These are phyloP conservation scores for Ennomos fuscantarius DNA, from an alignment of 2,888 invertebrate genomes.

Conservation along the genomic window DNA sequence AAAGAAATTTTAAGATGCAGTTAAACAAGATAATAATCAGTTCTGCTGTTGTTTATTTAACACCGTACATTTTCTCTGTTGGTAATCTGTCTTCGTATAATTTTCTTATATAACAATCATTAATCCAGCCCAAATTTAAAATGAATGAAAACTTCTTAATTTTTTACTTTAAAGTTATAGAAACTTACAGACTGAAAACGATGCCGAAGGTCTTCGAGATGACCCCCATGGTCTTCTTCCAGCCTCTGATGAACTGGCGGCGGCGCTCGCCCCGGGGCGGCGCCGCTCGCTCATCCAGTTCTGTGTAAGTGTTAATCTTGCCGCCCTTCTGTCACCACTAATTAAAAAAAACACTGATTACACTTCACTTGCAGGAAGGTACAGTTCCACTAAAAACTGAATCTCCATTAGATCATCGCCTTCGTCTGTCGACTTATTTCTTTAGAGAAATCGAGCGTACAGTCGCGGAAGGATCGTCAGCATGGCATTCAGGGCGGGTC, in stretches of 20 bases:
- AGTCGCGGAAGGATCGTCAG: conserved; percentile 56
- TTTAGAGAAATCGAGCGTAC: conserved; percentile 62
- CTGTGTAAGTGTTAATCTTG: conserved; percentile 81
- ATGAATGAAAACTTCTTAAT: no score
- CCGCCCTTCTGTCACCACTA: conserved; percentile 52
- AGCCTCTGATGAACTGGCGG: conserved; percentile 81
- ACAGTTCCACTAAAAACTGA: conserved; percentile 10
- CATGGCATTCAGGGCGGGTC: conserved; percentile 46
- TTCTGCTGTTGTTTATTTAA: no score
- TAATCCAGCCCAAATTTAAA: no score
- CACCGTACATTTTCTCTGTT: no score
- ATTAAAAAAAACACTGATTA: conserved; percentile 62
- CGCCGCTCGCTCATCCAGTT: conserved; percentile 73
- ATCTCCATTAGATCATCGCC: conserved; percentile 27
- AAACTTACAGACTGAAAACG: conserved; percentile 92
- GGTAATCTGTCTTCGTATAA: no score
- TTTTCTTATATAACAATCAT: no score
- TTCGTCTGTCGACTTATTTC: conserved; percentile 53
- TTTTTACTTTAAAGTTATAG: conserved; percentile 8
- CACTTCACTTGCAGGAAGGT: conserved; percentile 59
- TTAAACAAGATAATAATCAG: no score
- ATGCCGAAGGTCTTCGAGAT: conserved; percentile 92
- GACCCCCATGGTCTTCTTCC: conserved; percentile 88
- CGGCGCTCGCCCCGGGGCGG: conserved; percentile 78
- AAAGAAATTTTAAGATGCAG: not conserved